Evolutionary conservation across 2,888 invertebrate genomes (phyloP).

Genomic region (Tetragnatha montana): DNA sequence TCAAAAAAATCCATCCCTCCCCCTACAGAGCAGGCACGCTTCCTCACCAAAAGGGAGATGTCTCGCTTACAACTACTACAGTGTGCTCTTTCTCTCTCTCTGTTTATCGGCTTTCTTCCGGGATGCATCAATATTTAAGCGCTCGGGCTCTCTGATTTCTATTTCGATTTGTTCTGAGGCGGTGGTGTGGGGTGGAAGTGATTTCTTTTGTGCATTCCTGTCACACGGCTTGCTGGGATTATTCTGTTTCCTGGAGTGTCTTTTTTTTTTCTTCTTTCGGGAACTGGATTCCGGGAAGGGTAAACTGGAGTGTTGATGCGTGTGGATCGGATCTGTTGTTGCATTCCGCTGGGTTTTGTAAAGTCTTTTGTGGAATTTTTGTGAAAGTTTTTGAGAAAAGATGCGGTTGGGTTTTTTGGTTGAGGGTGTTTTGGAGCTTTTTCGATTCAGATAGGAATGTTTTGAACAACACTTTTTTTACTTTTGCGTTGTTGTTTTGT

Average conservation of each 20-base stretch:
- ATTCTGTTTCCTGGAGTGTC: background rate
- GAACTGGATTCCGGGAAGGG: no score
- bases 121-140: background rate
- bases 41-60: background rate
- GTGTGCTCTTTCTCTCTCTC: background rate
- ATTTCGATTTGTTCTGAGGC: background rate
- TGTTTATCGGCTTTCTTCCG: background rate
- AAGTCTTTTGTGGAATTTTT: no score
- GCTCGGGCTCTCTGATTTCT: background rate
- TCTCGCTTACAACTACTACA: background rate
- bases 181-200: background rate
- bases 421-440: no score
- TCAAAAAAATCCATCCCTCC: background rate
- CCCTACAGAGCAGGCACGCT: background rate
- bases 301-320: no score
- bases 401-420: no score
- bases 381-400: no score
- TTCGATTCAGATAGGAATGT: no score
- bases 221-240: background rate
- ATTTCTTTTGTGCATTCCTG: background rate
- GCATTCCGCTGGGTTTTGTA: no score
- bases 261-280: no score
- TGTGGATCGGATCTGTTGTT: no score
- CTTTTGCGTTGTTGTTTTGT: no score
- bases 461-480: no score